Conservation (phyloP, 2,113 vertebrate species). For the Ivindomyrus marchei region DNA sequence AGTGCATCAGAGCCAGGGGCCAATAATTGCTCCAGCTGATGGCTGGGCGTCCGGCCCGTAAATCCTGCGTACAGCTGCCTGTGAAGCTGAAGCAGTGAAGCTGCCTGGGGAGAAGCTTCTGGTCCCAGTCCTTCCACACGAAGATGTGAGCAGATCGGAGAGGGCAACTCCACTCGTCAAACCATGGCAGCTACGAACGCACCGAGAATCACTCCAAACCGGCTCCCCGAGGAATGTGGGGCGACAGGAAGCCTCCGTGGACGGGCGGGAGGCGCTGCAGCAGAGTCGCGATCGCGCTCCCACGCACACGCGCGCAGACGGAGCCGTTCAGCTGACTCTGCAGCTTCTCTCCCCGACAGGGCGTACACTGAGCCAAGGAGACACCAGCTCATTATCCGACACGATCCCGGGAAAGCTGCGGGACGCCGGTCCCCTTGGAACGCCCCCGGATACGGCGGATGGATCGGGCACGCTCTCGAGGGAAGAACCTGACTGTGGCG, state of each 20-base stretch:
- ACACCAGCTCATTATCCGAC: constrained; percentile 65
- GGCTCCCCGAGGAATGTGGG: constrained; percentile 56
- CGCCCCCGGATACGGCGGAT: background rate
- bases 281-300: constrained; percentile 31
- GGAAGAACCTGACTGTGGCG: background rate
- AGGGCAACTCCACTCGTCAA: constrained; percentile 57
- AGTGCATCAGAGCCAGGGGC: constrained; percentile 37
- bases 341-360: constrained; percentile 58
- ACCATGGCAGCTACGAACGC: constrained; percentile 65
- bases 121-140: constrained; percentile 39
- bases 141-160: constrained; percentile 53
- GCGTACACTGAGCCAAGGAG: constrained; percentile 62
- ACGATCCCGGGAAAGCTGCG: constrained; percentile 60
- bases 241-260: constrained; percentile 52
- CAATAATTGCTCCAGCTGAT: constrained; percentile 53
- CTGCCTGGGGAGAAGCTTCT: background rate
- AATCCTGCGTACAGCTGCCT: background rate
- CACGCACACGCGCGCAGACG: constrained; percentile 48
- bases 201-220: constrained; percentile 67
- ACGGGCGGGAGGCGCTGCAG: constrained; percentile 54
- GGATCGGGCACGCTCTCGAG: background rate
- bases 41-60: constrained; percentile 35
- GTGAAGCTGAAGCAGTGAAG: constrained; percentile 37
- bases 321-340: constrained; percentile 64
- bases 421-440: background rate